Evolutionary conservation across 2,888 invertebrate species (phyloP).

Genomic region (Poecilobothrus nobilitatus): DNA sequence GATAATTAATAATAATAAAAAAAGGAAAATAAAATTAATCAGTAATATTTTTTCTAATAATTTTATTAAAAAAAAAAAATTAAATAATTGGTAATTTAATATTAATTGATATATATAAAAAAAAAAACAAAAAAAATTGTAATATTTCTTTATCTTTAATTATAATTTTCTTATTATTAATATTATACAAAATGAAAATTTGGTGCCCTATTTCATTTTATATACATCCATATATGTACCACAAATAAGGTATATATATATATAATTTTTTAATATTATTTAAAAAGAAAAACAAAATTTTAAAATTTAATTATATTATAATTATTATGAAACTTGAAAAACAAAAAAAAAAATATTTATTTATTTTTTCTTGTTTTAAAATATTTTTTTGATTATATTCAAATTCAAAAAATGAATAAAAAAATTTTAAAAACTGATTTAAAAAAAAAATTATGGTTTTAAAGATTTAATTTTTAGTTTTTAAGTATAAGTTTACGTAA

Average conservation of each 20-base stretch:
- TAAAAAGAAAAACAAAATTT: neutral
- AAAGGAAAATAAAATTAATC: neutral
- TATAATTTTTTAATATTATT: neutral
- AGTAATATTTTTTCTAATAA: neutral
- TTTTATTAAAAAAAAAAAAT: neutral
- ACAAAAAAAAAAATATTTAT: too few relatives aligned
- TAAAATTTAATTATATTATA: neutral
- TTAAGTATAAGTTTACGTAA: neutral
- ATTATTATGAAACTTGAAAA: too few relatives aligned
- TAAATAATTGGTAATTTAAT: neutral
- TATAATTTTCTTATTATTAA: neutral
- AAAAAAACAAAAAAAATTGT: neutral
- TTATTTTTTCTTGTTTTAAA: too few relatives aligned
- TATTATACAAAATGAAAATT: neutral
- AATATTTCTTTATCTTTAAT: neutral
- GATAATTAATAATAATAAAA: too few relatives aligned
- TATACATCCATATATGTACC: neutral
- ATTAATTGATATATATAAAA: neutral
- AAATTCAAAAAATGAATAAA: too few relatives aligned
- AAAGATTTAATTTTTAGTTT: neutral
- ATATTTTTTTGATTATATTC: too few relatives aligned
- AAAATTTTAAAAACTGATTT: too few relatives aligned
- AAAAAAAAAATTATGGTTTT: too few relatives aligned
- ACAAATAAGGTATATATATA: too few relatives aligned
- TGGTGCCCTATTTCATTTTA: slow-evolving; percentile 1